Base-by-base conservation (phyloP, 2,797 vertebrate genomes). In the Syngnathus rostellatus region DNA sequence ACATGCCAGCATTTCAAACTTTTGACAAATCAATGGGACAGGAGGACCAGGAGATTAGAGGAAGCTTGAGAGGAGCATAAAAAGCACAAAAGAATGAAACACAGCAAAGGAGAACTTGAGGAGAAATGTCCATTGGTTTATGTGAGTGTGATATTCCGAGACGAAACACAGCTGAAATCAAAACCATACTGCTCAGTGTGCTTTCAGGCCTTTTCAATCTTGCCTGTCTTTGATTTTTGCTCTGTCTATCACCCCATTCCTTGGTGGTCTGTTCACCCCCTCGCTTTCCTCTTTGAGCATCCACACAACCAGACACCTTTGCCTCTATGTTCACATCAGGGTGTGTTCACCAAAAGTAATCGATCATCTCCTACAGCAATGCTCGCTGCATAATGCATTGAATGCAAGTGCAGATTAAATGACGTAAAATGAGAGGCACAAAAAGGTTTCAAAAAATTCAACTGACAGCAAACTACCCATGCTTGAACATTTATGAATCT, bases 111-210 rank as follows among this genome's bases (percentile, higher is more conserved):
- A 43, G 71, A 69, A 65, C 69, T 48, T 73, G 69, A 63, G 39
- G 68, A 73, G 74, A 71, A 76, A 46, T 69, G 66, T 63, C 43
- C 69, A 67, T 75, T 63, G 66, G 71, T 46, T 75, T 8, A 71
- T 69, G 59, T 69, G 63, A 81, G 71, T 71, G 40, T 25, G 54
- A 76, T 76, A 72, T 58, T 65, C 23, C 0, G 8, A 67, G 71
- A 77, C 67, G 75, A 82, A 59, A 77, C 78, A 83, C 72, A 69
- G 77, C 53, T 76, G 38, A 78, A 85, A 84, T 85, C 68, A 76
- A 80, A 85, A 84, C 74, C 82, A 76, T 58, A 39, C 68, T 5
- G 0, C 37, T 8, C 54, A 16, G 46, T 19, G 23, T 1, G 41
- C 69, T 69, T 65, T 77, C 70, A 66, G 73, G 39, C 71, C 63